Percentiles rank a stretch among this genome's conserved stretches.
These are phyloP conservation scores for Diarsia brunnea DNA, from an alignment of 2,888 invertebrate species.

Conservation along the genomic window DNA sequence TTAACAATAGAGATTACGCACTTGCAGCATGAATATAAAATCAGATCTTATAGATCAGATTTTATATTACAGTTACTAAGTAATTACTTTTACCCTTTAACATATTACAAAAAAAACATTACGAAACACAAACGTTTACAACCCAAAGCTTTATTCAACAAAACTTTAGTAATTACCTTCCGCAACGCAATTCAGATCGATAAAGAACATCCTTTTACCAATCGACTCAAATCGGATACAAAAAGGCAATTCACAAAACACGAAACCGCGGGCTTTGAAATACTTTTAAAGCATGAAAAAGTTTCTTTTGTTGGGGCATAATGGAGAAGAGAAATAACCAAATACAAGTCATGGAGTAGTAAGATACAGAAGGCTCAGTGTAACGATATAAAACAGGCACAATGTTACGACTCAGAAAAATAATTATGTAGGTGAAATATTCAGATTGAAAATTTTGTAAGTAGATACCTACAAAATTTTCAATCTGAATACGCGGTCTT, in stretches of 20 bases:
- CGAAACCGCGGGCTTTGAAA: constrained; percentile 45
- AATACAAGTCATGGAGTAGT: constrained; percentile 20
- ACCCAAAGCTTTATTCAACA: constrained; percentile 1
- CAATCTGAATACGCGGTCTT: background rate
- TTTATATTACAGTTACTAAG: too few species aligned
- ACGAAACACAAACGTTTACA: constrained; percentile 16
- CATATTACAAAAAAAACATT: constrained; percentile 2
- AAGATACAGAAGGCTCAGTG: constrained; percentile 10
- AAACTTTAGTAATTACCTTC: constrained; percentile 42
- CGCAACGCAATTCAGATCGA: constrained; percentile 30
- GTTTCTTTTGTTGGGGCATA: constrained; percentile 52
- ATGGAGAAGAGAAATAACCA: constrained; percentile 32
- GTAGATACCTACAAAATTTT: too few species aligned
- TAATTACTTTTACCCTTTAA: background rate
- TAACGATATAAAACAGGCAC: background rate
- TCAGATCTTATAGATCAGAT: background rate
- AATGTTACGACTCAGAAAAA: background rate
- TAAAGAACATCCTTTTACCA: constrained; percentile 43
- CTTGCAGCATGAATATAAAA: background rate
- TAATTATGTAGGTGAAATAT: too few species aligned
- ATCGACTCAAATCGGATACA: constrained; percentile 47
- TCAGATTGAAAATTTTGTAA: too few species aligned
- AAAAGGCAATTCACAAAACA: constrained; percentile 48
- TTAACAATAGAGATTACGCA: background rate
- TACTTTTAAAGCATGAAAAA: constrained; percentile 49